Conservation (phyloP, 1,140 invertebrate species). For the Plectrocnemia conspersa region DNA sequence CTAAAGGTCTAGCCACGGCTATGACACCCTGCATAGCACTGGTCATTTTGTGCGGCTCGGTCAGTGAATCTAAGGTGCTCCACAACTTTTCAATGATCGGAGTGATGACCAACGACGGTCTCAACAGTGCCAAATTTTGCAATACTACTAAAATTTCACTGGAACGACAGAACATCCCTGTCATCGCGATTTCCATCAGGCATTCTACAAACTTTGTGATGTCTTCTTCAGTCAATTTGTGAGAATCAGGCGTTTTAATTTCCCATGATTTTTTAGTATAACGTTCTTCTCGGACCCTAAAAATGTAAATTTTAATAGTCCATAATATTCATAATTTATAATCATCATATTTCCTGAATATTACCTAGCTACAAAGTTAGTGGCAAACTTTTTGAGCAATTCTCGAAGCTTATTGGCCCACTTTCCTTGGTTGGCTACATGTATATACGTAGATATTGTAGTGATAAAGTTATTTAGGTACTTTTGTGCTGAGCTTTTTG, state of each 20-base stretch:
- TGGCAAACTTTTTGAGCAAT: conserved; percentile 57
- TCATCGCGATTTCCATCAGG: conserved; percentile 63
- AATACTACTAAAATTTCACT: conserved; percentile 64
- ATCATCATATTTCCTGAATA: too few relatives aligned
- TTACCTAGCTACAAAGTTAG: conserved; percentile 50
- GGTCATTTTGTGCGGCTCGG: conserved; percentile 81
- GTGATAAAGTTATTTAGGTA: conserved; percentile 78
- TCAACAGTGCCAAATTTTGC: conserved; percentile 69
- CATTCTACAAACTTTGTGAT: conserved; percentile 78
- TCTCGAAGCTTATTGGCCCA: conserved; percentile 67
- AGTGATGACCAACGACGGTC: conserved; percentile 80
- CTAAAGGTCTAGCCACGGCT: conserved; percentile 64
- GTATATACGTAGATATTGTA: conserved; percentile 81
- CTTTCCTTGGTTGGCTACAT: conserved; percentile 80
- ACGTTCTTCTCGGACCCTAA: conserved; percentile 46
- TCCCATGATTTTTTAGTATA: conserved; percentile 59
- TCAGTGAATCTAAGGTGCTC: conserved; percentile 75
- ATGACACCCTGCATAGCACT: conserved; percentile 73
- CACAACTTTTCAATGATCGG: conserved; percentile 75
- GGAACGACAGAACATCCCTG: conserved; percentile 72
- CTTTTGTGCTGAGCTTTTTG: conserved; percentile 58
- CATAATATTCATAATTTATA: neutral
- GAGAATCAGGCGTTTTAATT: conserved; percentile 59
- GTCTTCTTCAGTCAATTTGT: conserved; percentile 73
- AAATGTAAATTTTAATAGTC: conserved; percentile 19